Evolutionary conservation across 2,797 vertebrate genomes (phyloP).

Genomic region (Balearica regulorum): DNA sequence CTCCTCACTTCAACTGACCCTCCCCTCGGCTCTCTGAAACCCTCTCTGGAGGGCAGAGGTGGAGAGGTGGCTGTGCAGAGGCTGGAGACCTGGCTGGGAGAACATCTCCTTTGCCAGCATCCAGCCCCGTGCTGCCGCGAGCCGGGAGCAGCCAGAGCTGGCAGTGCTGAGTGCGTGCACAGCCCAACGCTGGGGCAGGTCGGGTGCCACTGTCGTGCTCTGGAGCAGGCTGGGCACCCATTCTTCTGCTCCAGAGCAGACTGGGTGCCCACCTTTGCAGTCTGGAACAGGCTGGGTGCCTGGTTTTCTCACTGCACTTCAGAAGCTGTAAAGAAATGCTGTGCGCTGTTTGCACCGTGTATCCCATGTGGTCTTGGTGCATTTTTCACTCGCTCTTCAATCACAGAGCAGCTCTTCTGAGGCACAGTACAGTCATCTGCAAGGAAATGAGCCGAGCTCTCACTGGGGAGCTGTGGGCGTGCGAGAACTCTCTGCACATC

Average conservation of each 20-base stretch:
- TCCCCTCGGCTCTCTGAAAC: neutral
- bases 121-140: neutral
- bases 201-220: neutral
- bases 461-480: fast-evolving
- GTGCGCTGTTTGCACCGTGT: fast-evolving
- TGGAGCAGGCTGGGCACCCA: neutral
- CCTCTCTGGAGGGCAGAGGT: neutral
- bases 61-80: neutral
- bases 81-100: neutral
- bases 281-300: neutral
- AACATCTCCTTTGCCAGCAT: neutral
- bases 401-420: neutral
- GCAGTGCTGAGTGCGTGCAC: neutral
- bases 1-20: neutral
- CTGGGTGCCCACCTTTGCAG: no score
- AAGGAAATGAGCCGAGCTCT: neutral
- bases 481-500: neutral
- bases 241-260: no score
- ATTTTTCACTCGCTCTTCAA: neutral
- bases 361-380: fast-evolving
- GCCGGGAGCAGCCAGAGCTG: neutral
- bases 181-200: neutral
- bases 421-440: neutral
- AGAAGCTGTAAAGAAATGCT: neutral
- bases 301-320: fast-evolving